phyloP scores from a whole-genome alignment of 2,113 vertebrate species.

The Embiotoca jacksoni region DNA sequence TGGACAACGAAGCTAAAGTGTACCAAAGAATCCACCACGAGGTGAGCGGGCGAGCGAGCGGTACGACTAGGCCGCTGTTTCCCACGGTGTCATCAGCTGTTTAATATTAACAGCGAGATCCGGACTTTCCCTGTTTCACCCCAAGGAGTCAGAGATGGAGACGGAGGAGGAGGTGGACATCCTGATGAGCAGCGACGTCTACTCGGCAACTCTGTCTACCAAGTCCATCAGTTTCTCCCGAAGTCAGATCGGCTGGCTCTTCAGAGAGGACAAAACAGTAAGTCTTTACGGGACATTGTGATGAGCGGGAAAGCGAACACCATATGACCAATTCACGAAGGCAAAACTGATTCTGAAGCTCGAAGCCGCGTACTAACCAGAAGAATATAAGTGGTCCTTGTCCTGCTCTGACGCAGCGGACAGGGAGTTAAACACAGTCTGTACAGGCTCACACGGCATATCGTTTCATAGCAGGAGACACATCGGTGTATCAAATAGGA shows the following conservation, averaged over 20 bases:
- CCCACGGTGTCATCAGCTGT: constrained; percentile 6
- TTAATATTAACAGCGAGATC: neutral
- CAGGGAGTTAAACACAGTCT: neutral
- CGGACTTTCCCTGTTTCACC: neutral
- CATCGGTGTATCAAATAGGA: no score
- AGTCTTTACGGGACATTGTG: constrained; percentile 33
- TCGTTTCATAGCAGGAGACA: neutral
- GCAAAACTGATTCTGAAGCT: no score
- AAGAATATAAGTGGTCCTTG: no score
- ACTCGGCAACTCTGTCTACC: constrained; percentile 97
- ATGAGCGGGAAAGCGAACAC: no score
- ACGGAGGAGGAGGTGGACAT: constrained; percentile 99
- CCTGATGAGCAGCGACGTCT: constrained; percentile 99
- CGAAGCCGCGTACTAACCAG: no score
- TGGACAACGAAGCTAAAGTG: constrained; percentile 99
- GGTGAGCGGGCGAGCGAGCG: constrained; percentile 77
- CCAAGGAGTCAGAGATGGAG: constrained; percentile 98
- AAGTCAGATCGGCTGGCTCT: constrained; percentile 98
- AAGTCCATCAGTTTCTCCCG: constrained; percentile 99
- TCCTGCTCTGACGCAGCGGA: no score
- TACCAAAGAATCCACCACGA: constrained; percentile 99
- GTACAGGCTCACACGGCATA: neutral
- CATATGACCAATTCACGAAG: no score
- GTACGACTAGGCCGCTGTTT: neutral
- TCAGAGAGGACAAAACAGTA: constrained; percentile 98